Base-by-base conservation (phyloP, 2,888 invertebrate genomes). In the Macrosoma leucophasiata region DNA sequence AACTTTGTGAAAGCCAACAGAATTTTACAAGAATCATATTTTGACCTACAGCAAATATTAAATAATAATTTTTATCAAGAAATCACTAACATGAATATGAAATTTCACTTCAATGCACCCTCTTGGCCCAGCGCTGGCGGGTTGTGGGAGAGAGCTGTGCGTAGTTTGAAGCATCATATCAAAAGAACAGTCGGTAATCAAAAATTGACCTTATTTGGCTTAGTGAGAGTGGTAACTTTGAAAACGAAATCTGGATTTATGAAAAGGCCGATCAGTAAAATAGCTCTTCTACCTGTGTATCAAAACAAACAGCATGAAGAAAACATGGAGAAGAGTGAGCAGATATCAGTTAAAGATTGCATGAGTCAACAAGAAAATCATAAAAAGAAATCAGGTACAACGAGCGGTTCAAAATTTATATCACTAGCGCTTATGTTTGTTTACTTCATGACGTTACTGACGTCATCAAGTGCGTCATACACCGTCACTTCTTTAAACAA, bases 161-260 rank as follows among this genome's bases (percentile, higher is more conserved):
- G 10, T n/a, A n/a, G 7, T 9, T 4, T 9, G 5, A 21, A 21
- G 9, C 9, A n/a, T 21, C 21, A 21, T 21, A 4, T 21, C 5
- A 9, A 9, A 21, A 6, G 21, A 4, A 9, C 9, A 4, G 21
- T 21, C n/a, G 21, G 21, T n/a, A 6, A 6, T n/a, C 21, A 21
- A 21, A 9, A 4, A 6, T 9, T 28, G 9, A 28, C 18, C 4
- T 3, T 10, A 2, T 39, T 41, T 9, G 25, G 35, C 2, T 13
- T 19, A n/a, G 33, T 38, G 3, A n/a, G 43, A 19, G 43, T 43
- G 1, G 38, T 38, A 4, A 27, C 41, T 2, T 4, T 41, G 4
- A 39, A 39, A 27, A 43, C 39, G 1, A 21, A 37, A 27, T 34
- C 19, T 18, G 24, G 28, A 3, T 10, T 26, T 8, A 11, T 33